phyloP scores from a whole-genome alignment of 2,113 vertebrate genomes.

The Nettapus auritus region DNA sequence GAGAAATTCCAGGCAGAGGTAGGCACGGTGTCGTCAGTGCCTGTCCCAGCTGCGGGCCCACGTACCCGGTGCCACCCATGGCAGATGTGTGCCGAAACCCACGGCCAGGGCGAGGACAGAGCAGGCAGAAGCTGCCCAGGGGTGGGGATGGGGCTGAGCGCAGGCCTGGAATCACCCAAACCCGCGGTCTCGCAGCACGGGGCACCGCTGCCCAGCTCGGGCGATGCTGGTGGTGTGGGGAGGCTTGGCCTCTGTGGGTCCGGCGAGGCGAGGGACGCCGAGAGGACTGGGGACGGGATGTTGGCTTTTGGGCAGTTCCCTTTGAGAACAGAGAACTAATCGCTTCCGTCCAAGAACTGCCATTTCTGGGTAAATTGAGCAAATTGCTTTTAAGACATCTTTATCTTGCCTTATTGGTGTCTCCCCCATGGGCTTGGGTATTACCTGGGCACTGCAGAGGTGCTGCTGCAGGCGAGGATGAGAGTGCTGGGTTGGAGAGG shows the following conservation, averaged over 20 bases:
- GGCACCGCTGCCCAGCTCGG: neutral
- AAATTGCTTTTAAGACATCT: fast-evolving
- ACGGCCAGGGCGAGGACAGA: too few relatives aligned
- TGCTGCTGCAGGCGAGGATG: fast-evolving
- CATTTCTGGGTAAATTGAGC: neutral
- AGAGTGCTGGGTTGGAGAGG: neutral
- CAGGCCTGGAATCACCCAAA: neutral
- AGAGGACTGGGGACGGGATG: neutral
- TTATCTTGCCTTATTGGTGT: neutral
- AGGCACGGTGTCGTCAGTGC: fast-evolving
- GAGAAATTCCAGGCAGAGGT: neutral
- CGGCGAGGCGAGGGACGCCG: fast-evolving
- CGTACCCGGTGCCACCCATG: fast-evolving
- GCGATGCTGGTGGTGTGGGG: neutral
- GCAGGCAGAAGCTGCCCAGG: fast-evolving
- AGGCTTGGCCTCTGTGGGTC: neutral
- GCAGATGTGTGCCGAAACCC: neutral
- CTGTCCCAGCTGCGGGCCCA: neutral
- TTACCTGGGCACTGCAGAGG: neutral
- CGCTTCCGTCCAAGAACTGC: too few relatives aligned
- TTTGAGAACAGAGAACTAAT: fast-evolving
- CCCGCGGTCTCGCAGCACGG: too few relatives aligned
- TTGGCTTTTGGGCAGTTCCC: neutral
- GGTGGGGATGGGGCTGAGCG: neutral
- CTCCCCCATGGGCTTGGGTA: neutral